phyloP scores from a whole-genome alignment of 2,888 invertebrate genomes.

The Hedychridium roseum region DNA sequence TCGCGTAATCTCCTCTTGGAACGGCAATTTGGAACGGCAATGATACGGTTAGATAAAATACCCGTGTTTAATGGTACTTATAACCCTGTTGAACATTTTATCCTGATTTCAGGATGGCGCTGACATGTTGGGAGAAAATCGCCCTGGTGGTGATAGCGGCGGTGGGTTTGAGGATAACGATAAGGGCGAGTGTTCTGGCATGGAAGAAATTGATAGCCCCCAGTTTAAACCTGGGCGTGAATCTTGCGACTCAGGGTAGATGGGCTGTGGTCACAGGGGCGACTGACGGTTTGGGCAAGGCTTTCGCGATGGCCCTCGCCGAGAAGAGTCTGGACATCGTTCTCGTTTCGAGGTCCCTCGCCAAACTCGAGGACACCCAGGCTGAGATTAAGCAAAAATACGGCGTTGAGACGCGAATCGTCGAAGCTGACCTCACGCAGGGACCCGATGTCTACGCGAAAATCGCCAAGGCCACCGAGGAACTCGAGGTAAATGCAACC shows the following conservation, averaged over 20 bases:
- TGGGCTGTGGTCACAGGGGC: slow-evolving; percentile 81
- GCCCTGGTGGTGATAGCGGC: slow-evolving; percentile 51
- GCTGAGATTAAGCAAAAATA: slow-evolving; percentile 76
- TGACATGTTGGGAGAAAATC: slow-evolving; percentile 58
- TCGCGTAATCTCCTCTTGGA: too few relatives aligned
- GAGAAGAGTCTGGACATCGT: slow-evolving; percentile 79
- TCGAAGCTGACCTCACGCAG: slow-evolving; percentile 83
- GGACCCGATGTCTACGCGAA: slow-evolving; percentile 77
- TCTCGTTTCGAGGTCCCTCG: slow-evolving; percentile 79
- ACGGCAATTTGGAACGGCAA: too few relatives aligned
- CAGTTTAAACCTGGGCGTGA: slow-evolving; percentile 51
- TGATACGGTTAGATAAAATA: too few relatives aligned
- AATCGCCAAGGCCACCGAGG: slow-evolving; percentile 73
- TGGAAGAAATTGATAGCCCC: slow-evolving; percentile 59
- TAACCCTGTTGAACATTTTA: too few relatives aligned
- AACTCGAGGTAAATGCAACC: slow-evolving; percentile 65
- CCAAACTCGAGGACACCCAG: slow-evolving; percentile 77
- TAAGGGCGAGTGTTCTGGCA: slow-evolving; percentile 39
- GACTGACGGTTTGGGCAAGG: slow-evolving; percentile 90
- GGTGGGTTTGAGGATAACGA: slow-evolving; percentile 48
- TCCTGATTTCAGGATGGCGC: slow-evolving; percentile 49
- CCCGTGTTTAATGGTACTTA: too few relatives aligned
- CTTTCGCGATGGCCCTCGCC: slow-evolving; percentile 82
- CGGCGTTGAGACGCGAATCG: slow-evolving; percentile 78
- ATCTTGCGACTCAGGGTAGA: slow-evolving; percentile 52